Percentiles rank a stretch among this genome's conserved stretches.
phyloP scores from a whole-genome alignment of 2,797 vertebrate genomes.

The Peromyscus nudipes region DNA sequence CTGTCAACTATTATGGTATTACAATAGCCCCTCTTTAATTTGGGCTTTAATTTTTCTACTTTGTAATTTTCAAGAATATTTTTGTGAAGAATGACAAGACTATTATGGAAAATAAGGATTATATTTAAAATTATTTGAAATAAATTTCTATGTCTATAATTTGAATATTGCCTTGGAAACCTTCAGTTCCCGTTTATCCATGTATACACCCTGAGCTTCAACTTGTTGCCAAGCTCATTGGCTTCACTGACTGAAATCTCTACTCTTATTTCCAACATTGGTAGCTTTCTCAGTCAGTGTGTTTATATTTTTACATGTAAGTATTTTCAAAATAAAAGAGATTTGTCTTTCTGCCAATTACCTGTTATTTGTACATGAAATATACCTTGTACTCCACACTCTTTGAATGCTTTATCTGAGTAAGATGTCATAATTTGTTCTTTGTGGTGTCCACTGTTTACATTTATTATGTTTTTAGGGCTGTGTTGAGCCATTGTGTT shows the following conservation, averaged over 20 bases:
- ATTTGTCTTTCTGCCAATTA: neutral
- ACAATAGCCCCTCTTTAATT: too few relatives aligned
- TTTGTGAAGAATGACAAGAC: neutral
- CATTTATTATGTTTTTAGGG: too few relatives aligned
- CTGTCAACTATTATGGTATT: fast-evolving
- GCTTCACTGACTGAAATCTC: neutral
- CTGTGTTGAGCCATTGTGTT: neutral
- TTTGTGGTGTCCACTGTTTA: neutral
- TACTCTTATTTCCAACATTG: neutral
- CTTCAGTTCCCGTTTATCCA: neutral
- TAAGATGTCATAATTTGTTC: neutral
- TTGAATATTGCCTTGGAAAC: neutral
- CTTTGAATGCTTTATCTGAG: neutral
- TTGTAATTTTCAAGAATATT: neutral
- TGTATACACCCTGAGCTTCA: neutral
- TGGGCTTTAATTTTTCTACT: neutral
- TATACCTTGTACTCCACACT: neutral
- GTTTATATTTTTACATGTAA: neutral
- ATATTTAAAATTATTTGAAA: neutral
- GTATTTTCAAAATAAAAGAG: neutral
- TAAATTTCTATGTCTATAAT: neutral
- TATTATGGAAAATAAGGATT: neutral
- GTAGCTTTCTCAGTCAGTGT: neutral
- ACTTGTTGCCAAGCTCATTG: neutral
- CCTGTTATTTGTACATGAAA: neutral